phyloP scores from a whole-genome alignment of 2,797 vertebrate species.

The Mormyrus proboscirostris region DNA sequence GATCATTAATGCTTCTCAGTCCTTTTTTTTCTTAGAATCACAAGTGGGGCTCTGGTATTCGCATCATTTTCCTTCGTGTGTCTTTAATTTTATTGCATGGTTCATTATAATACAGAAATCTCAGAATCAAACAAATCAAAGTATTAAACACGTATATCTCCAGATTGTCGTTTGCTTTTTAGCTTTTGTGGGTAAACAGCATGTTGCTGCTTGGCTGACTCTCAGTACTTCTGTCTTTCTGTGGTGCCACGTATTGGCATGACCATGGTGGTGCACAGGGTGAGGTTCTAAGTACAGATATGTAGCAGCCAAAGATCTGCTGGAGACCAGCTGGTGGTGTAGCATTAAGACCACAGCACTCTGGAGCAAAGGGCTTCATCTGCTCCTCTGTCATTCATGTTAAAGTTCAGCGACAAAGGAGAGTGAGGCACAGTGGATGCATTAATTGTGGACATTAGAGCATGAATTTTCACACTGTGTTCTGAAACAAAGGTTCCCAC shows the following conservation, averaged over 20 bases:
- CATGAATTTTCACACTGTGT: neutral
- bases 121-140: neutral
- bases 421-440: neutral
- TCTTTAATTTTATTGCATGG: neutral
- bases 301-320: neutral
- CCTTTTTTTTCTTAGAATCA: neutral
- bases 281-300: neutral
- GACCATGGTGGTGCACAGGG: neutral
- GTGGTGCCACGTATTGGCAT: neutral
- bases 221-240: neutral
- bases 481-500: neutral
- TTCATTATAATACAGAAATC: neutral
- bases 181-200: neutral
- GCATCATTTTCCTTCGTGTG: neutral
- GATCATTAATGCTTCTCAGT: neutral
- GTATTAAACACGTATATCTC: neutral
- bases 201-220: neutral
- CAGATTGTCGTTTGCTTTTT: neutral
- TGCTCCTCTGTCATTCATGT: neutral
- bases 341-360: neutral
- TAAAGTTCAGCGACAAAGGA: neutral
- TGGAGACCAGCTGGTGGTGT: neutral
- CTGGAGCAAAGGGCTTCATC: neutral
- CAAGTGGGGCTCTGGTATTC: neutral
- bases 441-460: neutral